A percentile compares a stretch with the other conserved stretches of the same genome.
Conservation (phyloP, 2,113 vertebrate species). For the Sakesphorus luctuosus region DNA sequence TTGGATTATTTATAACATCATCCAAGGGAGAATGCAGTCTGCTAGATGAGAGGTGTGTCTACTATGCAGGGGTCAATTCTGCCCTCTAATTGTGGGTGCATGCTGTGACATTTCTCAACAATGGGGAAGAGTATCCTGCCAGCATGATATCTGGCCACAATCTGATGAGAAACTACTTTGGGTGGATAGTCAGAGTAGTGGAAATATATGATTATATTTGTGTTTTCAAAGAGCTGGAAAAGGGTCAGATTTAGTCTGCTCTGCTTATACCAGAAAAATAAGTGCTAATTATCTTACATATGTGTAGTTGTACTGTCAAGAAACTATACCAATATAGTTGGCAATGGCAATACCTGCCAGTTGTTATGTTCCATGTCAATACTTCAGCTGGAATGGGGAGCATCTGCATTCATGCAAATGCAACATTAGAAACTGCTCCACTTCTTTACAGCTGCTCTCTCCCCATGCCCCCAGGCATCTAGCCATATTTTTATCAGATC, state of each 20-base stretch:
- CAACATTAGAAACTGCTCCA: background rate
- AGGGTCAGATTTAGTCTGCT: background rate
- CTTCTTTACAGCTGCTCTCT: background rate
- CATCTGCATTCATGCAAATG: background rate
- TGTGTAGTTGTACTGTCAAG: background rate
- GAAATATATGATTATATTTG: background rate
- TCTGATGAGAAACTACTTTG: background rate
- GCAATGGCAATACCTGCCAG: background rate
- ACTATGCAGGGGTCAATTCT: background rate
- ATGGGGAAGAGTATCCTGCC: background rate
- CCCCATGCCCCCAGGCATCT: background rate
- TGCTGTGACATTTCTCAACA: background rate
- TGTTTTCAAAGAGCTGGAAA: background rate
- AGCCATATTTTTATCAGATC: background rate
- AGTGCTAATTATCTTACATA: rapidly evolving
- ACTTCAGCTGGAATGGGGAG: background rate
- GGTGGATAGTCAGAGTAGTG: background rate
- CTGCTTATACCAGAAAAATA: background rate
- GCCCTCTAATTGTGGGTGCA: background rate
- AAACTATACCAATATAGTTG: background rate
- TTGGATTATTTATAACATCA: background rate
- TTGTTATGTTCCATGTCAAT: background rate
- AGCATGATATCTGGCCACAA: rapidly evolving
- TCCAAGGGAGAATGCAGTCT: background rate
- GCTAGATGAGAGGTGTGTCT: background rate